Evolutionary conservation across 2,797 vertebrate genomes (phyloP), one percentile per base, ranked within the genome.

Genomic region (Agapornis canus): DNA sequence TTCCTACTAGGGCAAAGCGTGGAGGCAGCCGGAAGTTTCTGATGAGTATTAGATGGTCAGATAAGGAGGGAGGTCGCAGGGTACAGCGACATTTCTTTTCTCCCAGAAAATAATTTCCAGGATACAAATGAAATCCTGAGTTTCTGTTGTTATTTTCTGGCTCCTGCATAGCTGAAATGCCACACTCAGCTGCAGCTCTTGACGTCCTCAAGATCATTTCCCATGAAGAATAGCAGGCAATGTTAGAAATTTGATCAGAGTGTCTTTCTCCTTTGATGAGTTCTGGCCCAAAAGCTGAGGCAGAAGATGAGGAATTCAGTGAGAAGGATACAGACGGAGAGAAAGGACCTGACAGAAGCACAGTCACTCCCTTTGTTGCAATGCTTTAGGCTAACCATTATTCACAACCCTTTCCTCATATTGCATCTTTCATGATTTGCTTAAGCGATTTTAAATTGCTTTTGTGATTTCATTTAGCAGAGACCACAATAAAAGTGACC

Each of bases 331-430:
- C 69, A 76, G 49, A 93, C 89, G 71, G 73, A 94, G 79, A 93
- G 96, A 96, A 97, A 96, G 96, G 91, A 86, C 96, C 94, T 72
- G 94, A 90, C 92, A 93, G 94, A 95, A 92, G 90, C 94, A 71
- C 87, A 95, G 90, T 92, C 87, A 82, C 94, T 96, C 92, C 94
- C 82, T 96, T 97, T 97, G 95, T 97, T 97, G 95, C 91, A 96
- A 94, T 96, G 97, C 97, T 97, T 97, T 97, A 97, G 97, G 97
- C 97, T 97, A 97, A 96, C 96, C 97, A 97, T 97, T 97, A 97
- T 97, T 97, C 97, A 97, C 96, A 95, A 95, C 92, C 95, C 91
- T 96, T 93, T 94, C 95, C 94, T 93, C 95, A 96, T 97, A 97
- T 93, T 93, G 88, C 94, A 84, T 72, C 95, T 96, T 97, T 96